Percentiles rank a stretch among this genome's conserved stretches.
phyloP scores from a whole-genome alignment of 2,888 invertebrate genomes.

The Philonicus albiceps region DNA sequence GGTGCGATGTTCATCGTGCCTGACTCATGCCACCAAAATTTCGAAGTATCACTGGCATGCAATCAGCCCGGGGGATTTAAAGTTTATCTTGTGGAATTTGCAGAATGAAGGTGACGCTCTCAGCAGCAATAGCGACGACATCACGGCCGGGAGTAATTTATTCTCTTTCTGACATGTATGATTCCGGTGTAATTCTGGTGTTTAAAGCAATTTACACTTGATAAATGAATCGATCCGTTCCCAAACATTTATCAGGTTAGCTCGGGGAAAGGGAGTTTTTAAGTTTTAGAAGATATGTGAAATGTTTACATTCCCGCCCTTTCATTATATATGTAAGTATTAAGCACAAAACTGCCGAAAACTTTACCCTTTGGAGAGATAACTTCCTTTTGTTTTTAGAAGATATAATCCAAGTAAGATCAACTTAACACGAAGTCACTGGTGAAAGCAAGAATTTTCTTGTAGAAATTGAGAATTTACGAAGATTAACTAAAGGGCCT shows the following conservation, averaged over 20 bases:
- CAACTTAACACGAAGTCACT: background rate
- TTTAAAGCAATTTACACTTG: conserved; percentile 34
- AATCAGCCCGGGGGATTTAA: conserved; percentile 33
- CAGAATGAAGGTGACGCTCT: conserved; percentile 17
- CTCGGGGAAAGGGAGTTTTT: background rate
- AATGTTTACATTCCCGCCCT: background rate
- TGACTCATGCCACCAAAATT: background rate
- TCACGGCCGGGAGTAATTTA: conserved; percentile 3
- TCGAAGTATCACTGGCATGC: background rate
- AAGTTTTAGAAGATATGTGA: background rate
- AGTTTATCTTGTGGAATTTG: conserved; percentile 35
- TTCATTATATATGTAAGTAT: background rate
- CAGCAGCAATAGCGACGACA: background rate
- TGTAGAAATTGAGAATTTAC: too few species aligned
- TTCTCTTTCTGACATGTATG: conserved; percentile 30
- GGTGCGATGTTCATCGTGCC: background rate
- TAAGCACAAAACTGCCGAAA: background rate
- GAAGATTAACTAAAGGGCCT: too few species aligned
- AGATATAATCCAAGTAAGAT: background rate
- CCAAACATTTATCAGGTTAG: background rate
- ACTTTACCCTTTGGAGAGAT: background rate
- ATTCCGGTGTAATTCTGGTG: conserved; percentile 23
- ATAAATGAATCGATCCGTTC: background rate
- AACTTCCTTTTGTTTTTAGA: background rate
- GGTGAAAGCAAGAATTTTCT: background rate